A percentile compares a stretch with the other conserved stretches of the same genome.
These are phyloP conservation scores for Ptychobarbus kaznakovi DNA, from an alignment of 2,797 vertebrate species.

Conservation along the genomic window DNA sequence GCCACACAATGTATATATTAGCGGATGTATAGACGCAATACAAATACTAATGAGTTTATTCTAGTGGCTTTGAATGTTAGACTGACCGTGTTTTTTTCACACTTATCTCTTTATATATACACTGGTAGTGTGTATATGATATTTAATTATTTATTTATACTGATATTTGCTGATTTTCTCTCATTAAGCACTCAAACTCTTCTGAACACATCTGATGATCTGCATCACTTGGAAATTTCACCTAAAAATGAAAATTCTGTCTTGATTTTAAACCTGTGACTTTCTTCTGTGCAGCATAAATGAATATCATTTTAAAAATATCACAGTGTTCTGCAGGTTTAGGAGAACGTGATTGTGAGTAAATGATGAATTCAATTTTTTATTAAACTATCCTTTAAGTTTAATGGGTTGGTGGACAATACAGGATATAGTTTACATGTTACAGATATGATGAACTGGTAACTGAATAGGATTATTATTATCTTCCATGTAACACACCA, in stretches of 20 bases:
- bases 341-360: not conserved
- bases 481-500: not conserved
- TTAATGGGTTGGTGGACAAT: not conserved
- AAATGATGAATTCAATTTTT: not conserved
- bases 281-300: not conserved
- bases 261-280: not conserved
- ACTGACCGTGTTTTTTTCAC: not conserved
- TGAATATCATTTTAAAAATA: not conserved
- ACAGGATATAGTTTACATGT: not conserved
- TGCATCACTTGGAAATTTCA: not conserved
- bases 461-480: constrained; percentile 1
- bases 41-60: constrained; percentile 63
- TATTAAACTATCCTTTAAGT: not conserved
- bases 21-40: constrained; percentile 64
- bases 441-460: not conserved
- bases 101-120: not conserved
- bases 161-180: constrained; percentile 5
- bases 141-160: not conserved
- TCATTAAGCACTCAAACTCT: not conserved
- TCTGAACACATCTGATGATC: not conserved
- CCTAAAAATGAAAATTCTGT: not conserved
- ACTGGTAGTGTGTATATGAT: not conserved
- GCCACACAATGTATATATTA: constrained; percentile 59
- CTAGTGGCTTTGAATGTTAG: constrained; percentile 45
- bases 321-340: not conserved